A percentile compares a stretch with the other conserved stretches of the same genome.
phyloP scores from a whole-genome alignment of 2,113 vertebrate genomes.

The Ctenomys sociabilis region DNA sequence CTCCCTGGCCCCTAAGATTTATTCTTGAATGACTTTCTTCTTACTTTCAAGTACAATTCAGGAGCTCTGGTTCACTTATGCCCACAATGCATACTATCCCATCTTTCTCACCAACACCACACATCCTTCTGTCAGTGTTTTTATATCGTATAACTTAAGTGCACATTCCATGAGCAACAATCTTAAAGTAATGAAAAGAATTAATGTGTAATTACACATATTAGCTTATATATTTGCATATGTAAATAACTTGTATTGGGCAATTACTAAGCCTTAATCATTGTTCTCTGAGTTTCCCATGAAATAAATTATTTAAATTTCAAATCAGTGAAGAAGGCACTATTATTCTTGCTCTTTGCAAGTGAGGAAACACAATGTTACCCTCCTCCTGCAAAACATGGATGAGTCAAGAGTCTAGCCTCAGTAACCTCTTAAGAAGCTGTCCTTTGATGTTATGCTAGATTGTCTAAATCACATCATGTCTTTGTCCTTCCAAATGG shows the following conservation, averaged over 20 bases:
- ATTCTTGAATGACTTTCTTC: not conserved
- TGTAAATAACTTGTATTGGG: not conserved
- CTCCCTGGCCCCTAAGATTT: not conserved
- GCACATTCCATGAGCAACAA: not conserved
- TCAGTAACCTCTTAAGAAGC: not conserved
- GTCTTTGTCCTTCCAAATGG: constrained; percentile 24
- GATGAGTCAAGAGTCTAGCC: not conserved
- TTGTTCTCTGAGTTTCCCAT: not conserved
- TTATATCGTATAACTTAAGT: not conserved
- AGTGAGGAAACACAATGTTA: not conserved
- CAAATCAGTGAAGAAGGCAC: not conserved
- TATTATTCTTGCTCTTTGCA: constrained; percentile 5
- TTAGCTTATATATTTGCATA: not conserved
- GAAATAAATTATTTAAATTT: constrained; percentile 40
- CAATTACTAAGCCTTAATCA: not conserved
- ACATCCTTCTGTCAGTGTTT: not conserved
- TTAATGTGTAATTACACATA: not conserved
- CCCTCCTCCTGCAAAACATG: not conserved
- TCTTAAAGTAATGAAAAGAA: not conserved
- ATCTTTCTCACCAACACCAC: not conserved
- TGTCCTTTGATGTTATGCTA: not conserved
- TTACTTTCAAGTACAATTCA: not conserved
- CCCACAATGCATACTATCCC: not conserved
- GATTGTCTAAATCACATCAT: not conserved
- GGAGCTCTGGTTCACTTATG: not conserved